Base-by-base conservation (phyloP, 2,113 vertebrate genomes). In the Aspiorhynchus laticeps region DNA sequence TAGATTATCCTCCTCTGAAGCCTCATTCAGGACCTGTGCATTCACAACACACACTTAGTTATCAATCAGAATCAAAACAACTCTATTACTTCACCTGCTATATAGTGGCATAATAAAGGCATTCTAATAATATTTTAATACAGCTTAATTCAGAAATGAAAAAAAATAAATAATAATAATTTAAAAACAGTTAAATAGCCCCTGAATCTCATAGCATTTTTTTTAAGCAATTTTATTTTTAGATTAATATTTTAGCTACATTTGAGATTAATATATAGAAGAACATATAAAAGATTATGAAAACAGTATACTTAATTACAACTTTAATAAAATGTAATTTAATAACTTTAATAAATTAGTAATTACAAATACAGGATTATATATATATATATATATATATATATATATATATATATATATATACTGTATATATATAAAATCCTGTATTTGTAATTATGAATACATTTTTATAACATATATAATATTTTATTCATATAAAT, bases 1-100 rank as follows among this genome's bases (percentile, higher is more conserved):
- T 88, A 99, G 95, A 91, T 99, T 99, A 93, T 99, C 97, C 88
- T 98, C 98, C 88, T 97, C 97, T 1, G 96, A 97, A 86, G 97
- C 96, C 67, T 98, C 98, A 7, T 89, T 96, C 92, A 99, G 93
- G 38, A 97, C 96, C 98, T 99, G 93, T 74, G 4, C 77, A 79
- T 67, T 24, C 53, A 43, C 33, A 43, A 82, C 48, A 80, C 26
- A 75, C 48, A 63, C 28, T 41, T 21, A 1, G 4, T 71, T 71
- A 71, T 38, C 67, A 71, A 71, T 73, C 33, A 73, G 56, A n/a
- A 8, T 61, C 8, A n/a, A 61, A 61, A 10, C 7, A 61, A n/a
- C 56, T 59, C 21, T n/a, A 21, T 9, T 61, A 4, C 56, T 61
- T 61, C 56, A 61, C 24, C 56, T 11, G 56, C 4, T 56, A 24